Conservation (phyloP, 2,888 invertebrate species). For the Spodoptera littoralis region DNA sequence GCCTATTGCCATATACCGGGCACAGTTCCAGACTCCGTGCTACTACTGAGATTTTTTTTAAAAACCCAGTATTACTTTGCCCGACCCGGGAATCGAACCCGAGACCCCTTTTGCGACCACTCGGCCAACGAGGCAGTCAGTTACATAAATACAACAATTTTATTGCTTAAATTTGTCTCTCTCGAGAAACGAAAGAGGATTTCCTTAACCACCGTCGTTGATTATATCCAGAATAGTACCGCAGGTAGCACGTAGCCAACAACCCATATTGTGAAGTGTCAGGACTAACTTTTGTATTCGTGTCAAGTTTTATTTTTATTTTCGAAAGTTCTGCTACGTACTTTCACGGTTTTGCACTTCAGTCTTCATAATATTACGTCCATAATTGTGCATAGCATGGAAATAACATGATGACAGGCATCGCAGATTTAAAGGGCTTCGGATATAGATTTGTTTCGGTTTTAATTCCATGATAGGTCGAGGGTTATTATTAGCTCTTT, state of each 20-base stretch:
- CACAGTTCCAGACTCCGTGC: too few relatives aligned
- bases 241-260: conserved; percentile 41
- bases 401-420: neutral
- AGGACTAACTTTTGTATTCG: conserved; percentile 49
- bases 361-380: conserved; percentile 18
- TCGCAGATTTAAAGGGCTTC: neutral
- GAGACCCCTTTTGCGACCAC: too few relatives aligned
- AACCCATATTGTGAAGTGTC: conserved; percentile 44
- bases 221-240: conserved; percentile 44
- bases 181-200: too few relatives aligned
- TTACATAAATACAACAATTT: too few relatives aligned
- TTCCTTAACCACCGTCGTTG: neutral
- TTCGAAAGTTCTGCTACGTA: conserved; percentile 29
- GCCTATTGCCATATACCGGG: too few relatives aligned
- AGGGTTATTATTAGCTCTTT: neutral
- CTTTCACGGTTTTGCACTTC: conserved; percentile 17
- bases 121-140: too few relatives aligned
- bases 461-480: too few relatives aligned
- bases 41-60: too few relatives aligned
- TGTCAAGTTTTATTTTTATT: conserved; percentile 41
- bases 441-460: too few relatives aligned
- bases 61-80: too few relatives aligned
- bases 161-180: too few relatives aligned
- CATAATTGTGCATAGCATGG: conserved; percentile 3
- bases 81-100: too few relatives aligned